Conservation (phyloP, 2,797 vertebrate species). For the Peromyscus eremicus region DNA sequence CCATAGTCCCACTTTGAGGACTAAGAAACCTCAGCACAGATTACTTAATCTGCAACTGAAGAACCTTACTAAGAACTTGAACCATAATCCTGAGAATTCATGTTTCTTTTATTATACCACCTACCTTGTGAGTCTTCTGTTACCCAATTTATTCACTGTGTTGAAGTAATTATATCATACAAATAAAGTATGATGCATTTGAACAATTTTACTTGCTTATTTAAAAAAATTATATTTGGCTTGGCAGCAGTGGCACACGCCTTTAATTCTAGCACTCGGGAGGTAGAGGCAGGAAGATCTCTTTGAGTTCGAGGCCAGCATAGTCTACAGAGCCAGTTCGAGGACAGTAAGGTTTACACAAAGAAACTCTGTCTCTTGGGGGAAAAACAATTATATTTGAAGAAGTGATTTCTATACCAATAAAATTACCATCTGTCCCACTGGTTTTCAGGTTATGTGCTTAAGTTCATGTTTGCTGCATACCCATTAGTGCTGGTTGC, state of each 20-base stretch:
- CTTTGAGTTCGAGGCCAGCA: not conserved
- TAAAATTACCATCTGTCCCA: not conserved
- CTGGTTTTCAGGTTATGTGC: constrained; percentile 6
- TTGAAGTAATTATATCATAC: not conserved
- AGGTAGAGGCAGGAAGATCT: not conserved
- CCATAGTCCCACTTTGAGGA: not conserved
- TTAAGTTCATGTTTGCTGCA: not conserved
- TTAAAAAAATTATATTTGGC: constrained; percentile 57
- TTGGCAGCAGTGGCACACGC: no score
- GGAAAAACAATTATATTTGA: constrained; percentile 11
- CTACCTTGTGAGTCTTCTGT: not conserved
- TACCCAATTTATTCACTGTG: not conserved
- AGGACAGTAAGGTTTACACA: not conserved
- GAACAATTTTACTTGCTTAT: constrained; percentile 5
- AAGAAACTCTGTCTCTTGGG: not conserved
- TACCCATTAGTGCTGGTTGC: not conserved
- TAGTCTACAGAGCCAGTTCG: not conserved
- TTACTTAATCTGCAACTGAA: constrained; percentile 16
- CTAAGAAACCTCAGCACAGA: constrained; percentile 43
- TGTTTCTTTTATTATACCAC: not conserved
- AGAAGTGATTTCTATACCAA: constrained; percentile 35
- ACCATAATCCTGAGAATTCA: not conserved
- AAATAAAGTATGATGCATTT: constrained; percentile 4
- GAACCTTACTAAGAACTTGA: constrained; percentile 39
- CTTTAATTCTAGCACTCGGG: not conserved